Conservation (phyloP, 2,888 invertebrate genomes). For the Lycaena phlaeas region DNA sequence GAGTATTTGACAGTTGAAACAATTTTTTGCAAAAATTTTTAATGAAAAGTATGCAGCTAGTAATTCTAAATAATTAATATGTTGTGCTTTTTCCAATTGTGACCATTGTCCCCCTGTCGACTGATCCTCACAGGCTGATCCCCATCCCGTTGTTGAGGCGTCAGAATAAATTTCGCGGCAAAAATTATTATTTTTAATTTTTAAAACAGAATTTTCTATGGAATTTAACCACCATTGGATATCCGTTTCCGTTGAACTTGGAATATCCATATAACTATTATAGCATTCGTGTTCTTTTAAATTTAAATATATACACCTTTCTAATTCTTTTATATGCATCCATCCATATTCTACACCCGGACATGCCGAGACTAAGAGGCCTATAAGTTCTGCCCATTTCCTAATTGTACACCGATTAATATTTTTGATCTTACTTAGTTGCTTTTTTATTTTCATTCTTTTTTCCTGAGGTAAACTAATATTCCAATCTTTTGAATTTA, state of each 20-base stretch:
- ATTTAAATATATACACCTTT: neutral
- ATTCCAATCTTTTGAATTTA: neutral
- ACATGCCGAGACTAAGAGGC: neutral
- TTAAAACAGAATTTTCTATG: neutral
- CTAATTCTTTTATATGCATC: neutral
- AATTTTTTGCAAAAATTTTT: too few species aligned
- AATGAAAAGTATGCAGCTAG: constrained; percentile 9
- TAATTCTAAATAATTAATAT: constrained; percentile 16
- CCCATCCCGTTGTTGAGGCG: constrained; percentile 13
- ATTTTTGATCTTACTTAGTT: neutral
- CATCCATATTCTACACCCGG: neutral
- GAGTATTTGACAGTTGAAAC: constrained; percentile 9
- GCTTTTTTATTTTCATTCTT: neutral
- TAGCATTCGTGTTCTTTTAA: neutral
- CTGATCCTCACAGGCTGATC: constrained; percentile 8
- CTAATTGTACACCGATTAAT: constrained; percentile 2
- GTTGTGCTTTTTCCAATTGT: neutral
- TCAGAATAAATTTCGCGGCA: neutral
- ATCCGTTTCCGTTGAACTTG: neutral
- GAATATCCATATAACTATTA: neutral
- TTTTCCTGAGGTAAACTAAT: neutral
- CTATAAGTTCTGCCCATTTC: neutral
- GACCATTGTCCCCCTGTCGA: constrained; percentile 10
- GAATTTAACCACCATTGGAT: neutral
- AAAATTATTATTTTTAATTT: neutral